Evolutionary conservation across 2,113 vertebrate species (phyloP), one percentile per base, ranked within the genome.

Genomic region (Cyanocitta stelleri): DNA sequence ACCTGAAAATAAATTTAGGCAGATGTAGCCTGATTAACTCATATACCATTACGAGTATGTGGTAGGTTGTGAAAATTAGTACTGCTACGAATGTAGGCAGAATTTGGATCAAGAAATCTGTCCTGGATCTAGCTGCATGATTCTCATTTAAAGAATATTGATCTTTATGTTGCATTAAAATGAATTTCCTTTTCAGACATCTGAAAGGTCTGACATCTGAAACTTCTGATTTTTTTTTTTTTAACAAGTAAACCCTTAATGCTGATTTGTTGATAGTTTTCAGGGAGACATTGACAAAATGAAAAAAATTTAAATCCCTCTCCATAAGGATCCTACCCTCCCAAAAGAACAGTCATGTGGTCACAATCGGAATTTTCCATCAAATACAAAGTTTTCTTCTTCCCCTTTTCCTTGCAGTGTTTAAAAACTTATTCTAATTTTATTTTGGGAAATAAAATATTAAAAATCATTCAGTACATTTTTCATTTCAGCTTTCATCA

Each of bases 1-100:
- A 94, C 0, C 8, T 90, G 90, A 58, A 89, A 96, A 85, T 79
- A 85, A 95, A 91, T 90, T 73, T 79, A 88, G 95, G 71, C 62
- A 94, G 85, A 68, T 80, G 41, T n/a, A 93, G 77, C 87, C 39
- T 85, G 87, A 91, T 72, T 89, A 87, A 78, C 85, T 87, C 58
- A 13, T 78, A 66, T 27, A 37, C 52, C 35, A 43, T 64, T 82
- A 78, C 16, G 18, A 82, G 35, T 30, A 17, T 48, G 35, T 55
- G 35, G 77, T 85, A 58, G 18, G 8, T 54, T 67, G 68, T 89
- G 74, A 51, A 91, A 87, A 72, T 79, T 41, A 72, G 4, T 59
- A 33, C 27, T 78, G 64, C 35, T 67, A 24, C 1, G 10, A 64
- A 78, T 52, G 27, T 18, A 59, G 56, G 15, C 20, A 81, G 72